Conservation (phyloP, 2,888 invertebrate species). For the Trachelus iudaicus region DNA sequence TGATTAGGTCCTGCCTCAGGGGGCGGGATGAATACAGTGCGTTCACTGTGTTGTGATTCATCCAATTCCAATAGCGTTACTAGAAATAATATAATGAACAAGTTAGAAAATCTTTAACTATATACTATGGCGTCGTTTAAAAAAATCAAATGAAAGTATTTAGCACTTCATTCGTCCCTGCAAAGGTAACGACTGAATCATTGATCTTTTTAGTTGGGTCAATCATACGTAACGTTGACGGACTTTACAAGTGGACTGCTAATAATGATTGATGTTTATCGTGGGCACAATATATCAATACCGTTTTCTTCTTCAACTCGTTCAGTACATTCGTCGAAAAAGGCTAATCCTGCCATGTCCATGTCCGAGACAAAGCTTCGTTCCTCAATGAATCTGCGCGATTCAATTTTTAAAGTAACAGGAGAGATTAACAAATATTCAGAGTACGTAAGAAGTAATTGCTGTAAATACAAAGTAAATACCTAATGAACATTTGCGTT, state of each 20-base stretch:
- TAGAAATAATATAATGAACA: constrained; percentile 21
- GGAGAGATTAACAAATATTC: constrained; percentile 7
- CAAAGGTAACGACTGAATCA: neutral
- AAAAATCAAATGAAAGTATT: neutral
- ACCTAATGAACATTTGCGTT: constrained; percentile 93
- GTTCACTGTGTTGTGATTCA: constrained; percentile 80
- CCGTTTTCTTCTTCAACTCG: constrained; percentile 70
- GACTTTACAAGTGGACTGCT: neutral
- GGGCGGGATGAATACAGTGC: constrained; percentile 94
- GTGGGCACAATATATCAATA: constrained; percentile 22
- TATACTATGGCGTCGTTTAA: neutral
- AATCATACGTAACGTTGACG: neutral
- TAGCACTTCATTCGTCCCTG: neutral
- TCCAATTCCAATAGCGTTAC: constrained; percentile 81
- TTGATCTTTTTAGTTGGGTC: neutral
- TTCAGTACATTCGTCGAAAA: constrained; percentile 97
- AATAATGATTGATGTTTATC: neutral
- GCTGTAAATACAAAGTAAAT: neutral
- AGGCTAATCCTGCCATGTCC: constrained; percentile 89
- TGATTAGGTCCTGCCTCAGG: constrained; percentile 78
- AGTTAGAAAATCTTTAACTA: neutral
- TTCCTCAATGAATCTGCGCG: constrained; percentile 92
- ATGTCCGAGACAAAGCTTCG: constrained; percentile 98
- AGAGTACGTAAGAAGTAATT: constrained; percentile 10
- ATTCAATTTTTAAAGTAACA: constrained; percentile 8